Conservation (phyloP, 2,888 invertebrate genomes). For the Conistra vaccinii region DNA sequence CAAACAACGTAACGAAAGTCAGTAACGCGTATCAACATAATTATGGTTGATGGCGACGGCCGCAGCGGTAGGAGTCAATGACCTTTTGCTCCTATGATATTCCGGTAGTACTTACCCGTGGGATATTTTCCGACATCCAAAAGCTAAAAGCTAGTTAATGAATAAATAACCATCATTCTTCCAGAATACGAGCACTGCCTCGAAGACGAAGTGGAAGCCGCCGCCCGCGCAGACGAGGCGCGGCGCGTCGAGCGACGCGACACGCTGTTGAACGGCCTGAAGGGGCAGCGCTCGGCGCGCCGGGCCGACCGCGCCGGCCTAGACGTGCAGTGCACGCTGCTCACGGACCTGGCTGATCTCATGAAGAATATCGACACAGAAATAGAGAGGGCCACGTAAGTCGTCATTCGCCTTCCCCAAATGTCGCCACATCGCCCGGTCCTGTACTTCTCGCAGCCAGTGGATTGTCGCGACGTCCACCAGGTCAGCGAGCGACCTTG, state of each 20-base stretch:
- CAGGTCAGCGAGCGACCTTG: background rate
- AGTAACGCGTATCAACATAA: no score
- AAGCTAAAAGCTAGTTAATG: no score
- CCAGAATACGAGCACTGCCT: constrained; percentile 73
- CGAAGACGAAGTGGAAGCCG: constrained; percentile 75
- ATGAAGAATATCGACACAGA: constrained; percentile 69
- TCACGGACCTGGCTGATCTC: constrained; percentile 37
- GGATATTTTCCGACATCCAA: no score
- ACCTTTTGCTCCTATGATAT: no score
- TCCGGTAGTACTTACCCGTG: no score
- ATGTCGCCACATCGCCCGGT: background rate
- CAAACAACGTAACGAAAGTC: no score
- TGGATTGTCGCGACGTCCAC: no score
- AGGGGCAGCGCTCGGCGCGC: constrained; percentile 57
- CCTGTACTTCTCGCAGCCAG: background rate
- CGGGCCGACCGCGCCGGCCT: constrained; percentile 30
- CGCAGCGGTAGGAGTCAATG: no score
- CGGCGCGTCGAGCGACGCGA: constrained; percentile 69
- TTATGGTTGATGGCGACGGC: no score
- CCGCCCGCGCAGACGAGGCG: constrained; percentile 77
- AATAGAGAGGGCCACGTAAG: constrained; percentile 73
- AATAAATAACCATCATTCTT: no score
- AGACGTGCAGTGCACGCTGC: constrained; percentile 38
- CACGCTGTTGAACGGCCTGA: constrained; percentile 64
- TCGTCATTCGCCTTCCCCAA: background rate